Percentiles rank a stretch among this genome's conserved stretches.
Evolutionary conservation across 2,888 invertebrate genomes (phyloP).

Genomic region (Drosophila tripunctata): DNA sequence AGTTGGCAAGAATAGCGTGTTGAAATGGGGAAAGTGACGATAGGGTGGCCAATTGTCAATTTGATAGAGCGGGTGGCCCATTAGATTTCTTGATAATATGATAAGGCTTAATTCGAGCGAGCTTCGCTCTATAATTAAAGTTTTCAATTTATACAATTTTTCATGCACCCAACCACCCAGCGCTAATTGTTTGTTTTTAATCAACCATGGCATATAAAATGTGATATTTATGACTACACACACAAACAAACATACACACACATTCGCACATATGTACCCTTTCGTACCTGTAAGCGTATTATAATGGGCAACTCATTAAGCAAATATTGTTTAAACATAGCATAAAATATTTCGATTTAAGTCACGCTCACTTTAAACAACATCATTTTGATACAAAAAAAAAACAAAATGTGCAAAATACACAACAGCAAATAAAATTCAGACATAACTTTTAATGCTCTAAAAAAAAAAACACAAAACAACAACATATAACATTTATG

Average conservation of each 20-base stretch:
- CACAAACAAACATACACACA: conserved; percentile 3
- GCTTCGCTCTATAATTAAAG: conserved; percentile 58
- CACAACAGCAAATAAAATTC: not conserved
- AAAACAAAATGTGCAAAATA: conserved; percentile 21
- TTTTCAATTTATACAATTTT: conserved; percentile 58
- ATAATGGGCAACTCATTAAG: conserved; percentile 35
- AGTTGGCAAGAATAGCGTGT: conserved; percentile 9
- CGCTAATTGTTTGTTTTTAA: conserved; percentile 72
- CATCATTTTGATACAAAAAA: conserved; percentile 12
- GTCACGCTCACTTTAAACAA: conserved; percentile 48
- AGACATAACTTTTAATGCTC: conserved; percentile 3
- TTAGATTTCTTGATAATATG: conserved; percentile 48
- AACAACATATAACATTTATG: too few relatives aligned
- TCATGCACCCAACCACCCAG: not conserved
- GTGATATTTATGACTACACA: conserved; percentile 50
- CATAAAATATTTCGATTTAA: conserved; percentile 55
- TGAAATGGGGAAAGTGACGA: not conserved
- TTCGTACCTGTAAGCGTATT: conserved; percentile 23
- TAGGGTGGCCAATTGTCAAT: not conserved
- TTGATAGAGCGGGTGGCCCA: not conserved
- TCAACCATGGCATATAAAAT: conserved; percentile 66
- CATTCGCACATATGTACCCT: not conserved
- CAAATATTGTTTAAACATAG: conserved; percentile 55
- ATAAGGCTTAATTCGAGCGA: conserved; percentile 29
- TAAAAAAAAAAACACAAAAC: not conserved